Base-by-base conservation (phyloP, 2,113 vertebrate species). In the Antennarius striatus region DNA sequence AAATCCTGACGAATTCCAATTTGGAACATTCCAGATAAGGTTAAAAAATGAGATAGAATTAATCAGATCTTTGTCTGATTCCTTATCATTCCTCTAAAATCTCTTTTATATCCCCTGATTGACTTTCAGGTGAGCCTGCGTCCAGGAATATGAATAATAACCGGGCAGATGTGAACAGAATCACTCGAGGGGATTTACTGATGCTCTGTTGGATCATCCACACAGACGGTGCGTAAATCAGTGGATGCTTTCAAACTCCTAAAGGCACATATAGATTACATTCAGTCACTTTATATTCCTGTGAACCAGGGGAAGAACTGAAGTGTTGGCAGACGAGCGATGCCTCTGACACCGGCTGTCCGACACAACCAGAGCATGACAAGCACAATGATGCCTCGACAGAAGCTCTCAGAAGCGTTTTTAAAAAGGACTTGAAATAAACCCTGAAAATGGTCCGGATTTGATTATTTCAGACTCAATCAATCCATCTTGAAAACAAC, bases 271-370 rank as follows among this genome's bases (percentile, higher is more conserved):
- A 52, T 58, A 71, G 52, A 68, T 66, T 50, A 42, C 56, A 54
- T 43, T n/a, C 62, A 75, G 77, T 72, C 73, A 64, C 63, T 82
- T 81, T 71, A 66, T 63, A 71, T 75, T 83, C 73, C 69, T 11
- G 30, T 10, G 22, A 81, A 77, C 40, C 15, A 8, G 28, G 36
- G 29, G 46, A 71, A 74, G 22, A 50, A 55, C 32, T 7, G 46
- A 70, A 66, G 71, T 10, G 50, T 56, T 58, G 75, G 73, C 77
- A 78, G 49, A 43, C 68, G 36, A 47, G 49, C 71, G 58, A 42
- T 47, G 79, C 57, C 79, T 77, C 49, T 53, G 84, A 80, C 84
- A 79, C 80, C 76, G 49, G 80, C 85, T 79, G 76, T 83, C 77
- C 36, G 2, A 74, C 68, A 77, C 69, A 78, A 85, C 68, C 82